These are phyloP conservation scores for Drosophila pachea DNA, from an alignment of 1,140 invertebrate species.

Conservation along the genomic window DNA sequence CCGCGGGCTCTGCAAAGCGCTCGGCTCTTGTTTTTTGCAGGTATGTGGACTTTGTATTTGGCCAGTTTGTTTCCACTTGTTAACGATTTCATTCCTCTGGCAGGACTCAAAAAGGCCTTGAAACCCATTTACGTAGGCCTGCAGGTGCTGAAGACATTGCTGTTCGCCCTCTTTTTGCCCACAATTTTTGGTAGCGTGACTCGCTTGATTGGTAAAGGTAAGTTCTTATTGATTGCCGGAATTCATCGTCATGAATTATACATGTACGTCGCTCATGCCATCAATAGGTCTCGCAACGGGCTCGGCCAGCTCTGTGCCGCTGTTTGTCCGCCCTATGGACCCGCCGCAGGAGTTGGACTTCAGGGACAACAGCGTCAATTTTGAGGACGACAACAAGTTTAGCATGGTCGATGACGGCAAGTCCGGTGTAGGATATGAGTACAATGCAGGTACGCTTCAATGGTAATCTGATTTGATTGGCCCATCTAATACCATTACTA, in stretches of 20 bases:
- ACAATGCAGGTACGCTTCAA: conserved; percentile 75
- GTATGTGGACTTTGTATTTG: conserved; percentile 58
- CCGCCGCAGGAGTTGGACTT: conserved; percentile 83
- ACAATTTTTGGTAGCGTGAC: conserved; percentile 89
- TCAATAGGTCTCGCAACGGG: conserved; percentile 59
- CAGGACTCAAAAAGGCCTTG: conserved; percentile 88
- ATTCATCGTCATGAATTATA: no score
- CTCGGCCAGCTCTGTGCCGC: conserved; percentile 62
- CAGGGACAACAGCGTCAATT: conserved; percentile 69
- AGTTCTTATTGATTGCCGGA: conserved; percentile 30
- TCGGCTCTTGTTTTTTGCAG: conserved; percentile 80
- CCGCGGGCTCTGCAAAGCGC: conserved; percentile 80
- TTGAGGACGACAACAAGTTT: conserved; percentile 79
- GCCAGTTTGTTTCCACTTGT: background rate
- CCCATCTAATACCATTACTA: background rate
- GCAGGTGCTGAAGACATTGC: conserved; percentile 88
- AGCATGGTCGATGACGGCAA: conserved; percentile 79
- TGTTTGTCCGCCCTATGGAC: conserved; percentile 72
- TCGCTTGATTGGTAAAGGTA: conserved; percentile 89
- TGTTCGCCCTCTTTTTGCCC: conserved; percentile 89
- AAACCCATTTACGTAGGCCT: conserved; percentile 87
- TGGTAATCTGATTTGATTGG: background rate
- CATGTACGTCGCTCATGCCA: background rate
- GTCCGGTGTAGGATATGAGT: conserved; percentile 70
- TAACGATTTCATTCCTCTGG: conserved; percentile 16